Evolutionary conservation across 2,797 vertebrate genomes (phyloP).

Genomic region (Heterohyrax brucei): DNA sequence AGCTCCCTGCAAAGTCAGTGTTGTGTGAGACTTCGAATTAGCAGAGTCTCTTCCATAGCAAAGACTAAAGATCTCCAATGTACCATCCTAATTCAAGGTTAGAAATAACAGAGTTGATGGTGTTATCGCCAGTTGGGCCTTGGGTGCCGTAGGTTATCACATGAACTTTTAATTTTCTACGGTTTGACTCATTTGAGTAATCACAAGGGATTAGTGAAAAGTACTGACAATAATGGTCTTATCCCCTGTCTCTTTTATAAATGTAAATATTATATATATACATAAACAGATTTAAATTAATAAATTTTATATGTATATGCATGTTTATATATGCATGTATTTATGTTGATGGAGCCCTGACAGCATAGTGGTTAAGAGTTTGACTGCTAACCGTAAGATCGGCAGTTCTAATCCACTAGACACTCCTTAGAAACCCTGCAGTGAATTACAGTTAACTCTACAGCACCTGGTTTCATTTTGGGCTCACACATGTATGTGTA

Average conservation of each 20-base stretch:
- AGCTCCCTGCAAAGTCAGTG: background rate
- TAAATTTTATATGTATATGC: background rate
- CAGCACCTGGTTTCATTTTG: no score
- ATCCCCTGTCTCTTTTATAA: conserved; percentile 11
- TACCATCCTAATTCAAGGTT: background rate
- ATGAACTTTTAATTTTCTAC: conserved; percentile 32
- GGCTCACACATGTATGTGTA: no score
- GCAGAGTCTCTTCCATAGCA: background rate
- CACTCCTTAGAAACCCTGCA: no score
- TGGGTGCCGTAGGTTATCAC: conserved; percentile 1
- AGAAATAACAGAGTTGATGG: background rate
- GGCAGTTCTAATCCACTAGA: no score
- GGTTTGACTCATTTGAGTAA: conserved; percentile 62
- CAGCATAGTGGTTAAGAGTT: no score
- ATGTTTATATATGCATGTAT: no score
- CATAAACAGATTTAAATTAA: conserved; percentile 57
- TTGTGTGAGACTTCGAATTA: conserved; percentile 1
- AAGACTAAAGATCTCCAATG: background rate
- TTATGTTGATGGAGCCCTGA: background rate
- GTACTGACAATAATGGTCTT: background rate
- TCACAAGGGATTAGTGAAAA: conserved; percentile 51
- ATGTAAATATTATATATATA: conserved; percentile 47
- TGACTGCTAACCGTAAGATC: no score
- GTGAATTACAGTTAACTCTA: no score
- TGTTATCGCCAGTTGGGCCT: conserved; percentile 23